Percentiles rank a stretch among this genome's conserved stretches.
These are phyloP conservation scores for Nothocercus nigrocapillus DNA, from an alignment of 2,113 vertebrate genomes.

Conservation along the genomic window DNA sequence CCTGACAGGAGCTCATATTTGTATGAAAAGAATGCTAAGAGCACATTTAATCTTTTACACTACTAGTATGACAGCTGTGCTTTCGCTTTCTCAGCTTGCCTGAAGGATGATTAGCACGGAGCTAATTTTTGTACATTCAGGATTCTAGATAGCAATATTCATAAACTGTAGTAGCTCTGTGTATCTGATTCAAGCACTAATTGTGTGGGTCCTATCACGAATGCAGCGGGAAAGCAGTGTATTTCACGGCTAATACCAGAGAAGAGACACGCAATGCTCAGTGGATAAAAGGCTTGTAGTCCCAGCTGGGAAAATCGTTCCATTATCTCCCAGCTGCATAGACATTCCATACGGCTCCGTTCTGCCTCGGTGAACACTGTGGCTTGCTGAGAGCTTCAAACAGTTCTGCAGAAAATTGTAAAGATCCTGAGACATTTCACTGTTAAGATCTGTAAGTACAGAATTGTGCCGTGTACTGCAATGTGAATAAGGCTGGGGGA, in stretches of 20 bases:
- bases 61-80: conserved; percentile 56
- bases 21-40: conserved; percentile 33
- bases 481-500: conserved; percentile 37
- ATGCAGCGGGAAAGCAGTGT: conserved; percentile 44
- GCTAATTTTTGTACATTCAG: conserved; percentile 2
- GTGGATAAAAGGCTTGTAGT: conserved; percentile 76
- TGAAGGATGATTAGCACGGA: conserved; percentile 42
- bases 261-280: conserved; percentile 63
- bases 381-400: conserved; percentile 71
- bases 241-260: conserved; percentile 46
- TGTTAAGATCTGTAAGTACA: conserved; percentile 76
- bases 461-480: conserved; percentile 60
- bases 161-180: conserved; percentile 7
- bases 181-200: conserved; percentile 57
- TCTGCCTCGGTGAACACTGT: conserved; percentile 82
- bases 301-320: conserved; percentile 78
- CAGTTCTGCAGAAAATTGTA: conserved; percentile 68
- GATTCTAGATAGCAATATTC: conserved; percentile 47
- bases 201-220: conserved; percentile 57
- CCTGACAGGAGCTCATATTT: conserved; percentile 64
- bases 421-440: conserved; percentile 64
- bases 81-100: conserved; percentile 26
- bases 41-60: conserved; percentile 68
- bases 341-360: conserved; percentile 77
- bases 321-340: conserved; percentile 78